Conservation (phyloP, 2,113 vertebrate species). For the Corythoichthys haematopterus region DNA sequence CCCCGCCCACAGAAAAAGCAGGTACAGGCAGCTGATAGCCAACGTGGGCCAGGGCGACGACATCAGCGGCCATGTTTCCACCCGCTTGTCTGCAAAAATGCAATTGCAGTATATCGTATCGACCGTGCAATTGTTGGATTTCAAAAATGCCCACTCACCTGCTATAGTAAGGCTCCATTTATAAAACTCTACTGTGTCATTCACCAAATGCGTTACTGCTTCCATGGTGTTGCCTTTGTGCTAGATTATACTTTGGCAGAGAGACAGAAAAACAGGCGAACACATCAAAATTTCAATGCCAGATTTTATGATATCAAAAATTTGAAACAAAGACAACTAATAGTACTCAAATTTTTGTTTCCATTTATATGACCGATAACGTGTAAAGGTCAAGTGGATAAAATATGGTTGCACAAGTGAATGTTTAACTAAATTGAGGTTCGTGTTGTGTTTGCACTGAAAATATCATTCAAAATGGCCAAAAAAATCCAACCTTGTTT, state of each 20-base stretch:
- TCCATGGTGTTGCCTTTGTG: slow-evolving; percentile 68
- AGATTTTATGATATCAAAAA: too few species aligned
- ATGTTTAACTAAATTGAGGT: too few species aligned
- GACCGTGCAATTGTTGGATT: background rate
- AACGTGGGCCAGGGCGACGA: slow-evolving; percentile 86
- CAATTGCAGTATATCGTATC: background rate
- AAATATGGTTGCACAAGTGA: too few species aligned
- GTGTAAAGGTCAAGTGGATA: too few species aligned
- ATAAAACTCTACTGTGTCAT: slow-evolving; percentile 90
- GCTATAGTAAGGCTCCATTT: slow-evolving; percentile 93
- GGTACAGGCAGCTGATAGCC: slow-evolving; percentile 90
- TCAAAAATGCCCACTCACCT: slow-evolving; percentile 72
- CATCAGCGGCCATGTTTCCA: slow-evolving; percentile 95
- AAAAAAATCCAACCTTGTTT: background rate
- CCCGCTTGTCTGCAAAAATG: slow-evolving; percentile 82
- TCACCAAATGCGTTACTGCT: slow-evolving; percentile 73
- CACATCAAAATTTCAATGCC: background rate
- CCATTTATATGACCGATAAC: too few species aligned
- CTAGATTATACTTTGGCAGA: slow-evolving; percentile 56
- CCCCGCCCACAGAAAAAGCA: slow-evolving; percentile 93
- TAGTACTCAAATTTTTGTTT: too few species aligned
- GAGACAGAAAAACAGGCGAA: slow-evolving; percentile 3
- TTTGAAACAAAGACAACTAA: too few species aligned
- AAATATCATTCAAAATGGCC: too few species aligned
- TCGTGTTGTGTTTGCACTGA: too few species aligned